Percentiles rank a stretch among this genome's conserved stretches.
phyloP scores from a whole-genome alignment of 2,113 vertebrate species.

The Cathartes aura region DNA sequence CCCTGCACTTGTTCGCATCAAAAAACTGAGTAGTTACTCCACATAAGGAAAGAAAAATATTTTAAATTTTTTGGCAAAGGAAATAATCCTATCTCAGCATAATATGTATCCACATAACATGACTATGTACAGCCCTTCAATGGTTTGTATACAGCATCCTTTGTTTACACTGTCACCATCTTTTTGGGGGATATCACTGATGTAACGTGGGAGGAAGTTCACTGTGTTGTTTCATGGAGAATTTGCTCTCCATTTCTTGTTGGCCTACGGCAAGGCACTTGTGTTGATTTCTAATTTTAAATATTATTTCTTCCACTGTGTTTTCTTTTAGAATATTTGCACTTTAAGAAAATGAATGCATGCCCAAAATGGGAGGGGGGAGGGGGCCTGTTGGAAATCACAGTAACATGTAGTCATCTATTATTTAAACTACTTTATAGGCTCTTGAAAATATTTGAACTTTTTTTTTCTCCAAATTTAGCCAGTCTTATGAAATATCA shows the following conservation, averaged over 20 bases:
- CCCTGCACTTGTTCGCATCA: neutral
- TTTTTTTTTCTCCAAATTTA: neutral
- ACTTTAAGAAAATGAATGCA: neutral
- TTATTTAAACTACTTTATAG: neutral
- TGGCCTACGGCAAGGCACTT: neutral
- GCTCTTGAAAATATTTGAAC: neutral
- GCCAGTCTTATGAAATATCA: neutral
- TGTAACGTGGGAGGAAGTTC: neutral
- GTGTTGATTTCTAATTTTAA: neutral
- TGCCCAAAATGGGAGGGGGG: neutral
- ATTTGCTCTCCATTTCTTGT: neutral
- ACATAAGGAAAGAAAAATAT: neutral
- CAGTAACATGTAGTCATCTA: neutral
- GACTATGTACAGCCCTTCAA: neutral
- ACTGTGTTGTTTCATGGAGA: neutral
- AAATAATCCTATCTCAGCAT: neutral
- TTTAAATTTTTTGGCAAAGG: neutral
- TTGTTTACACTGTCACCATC: neutral
- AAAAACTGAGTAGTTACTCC: neutral
- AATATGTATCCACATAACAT: neutral
- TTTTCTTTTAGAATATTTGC: neutral
- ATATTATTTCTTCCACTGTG: neutral
- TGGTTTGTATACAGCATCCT: neutral
- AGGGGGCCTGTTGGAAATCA: neutral
- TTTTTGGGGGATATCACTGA: neutral